Percentiles rank a stretch among this genome's conserved stretches.
Conservation (phyloP, 1,140 invertebrate species). For the Drosophila auraria region DNA sequence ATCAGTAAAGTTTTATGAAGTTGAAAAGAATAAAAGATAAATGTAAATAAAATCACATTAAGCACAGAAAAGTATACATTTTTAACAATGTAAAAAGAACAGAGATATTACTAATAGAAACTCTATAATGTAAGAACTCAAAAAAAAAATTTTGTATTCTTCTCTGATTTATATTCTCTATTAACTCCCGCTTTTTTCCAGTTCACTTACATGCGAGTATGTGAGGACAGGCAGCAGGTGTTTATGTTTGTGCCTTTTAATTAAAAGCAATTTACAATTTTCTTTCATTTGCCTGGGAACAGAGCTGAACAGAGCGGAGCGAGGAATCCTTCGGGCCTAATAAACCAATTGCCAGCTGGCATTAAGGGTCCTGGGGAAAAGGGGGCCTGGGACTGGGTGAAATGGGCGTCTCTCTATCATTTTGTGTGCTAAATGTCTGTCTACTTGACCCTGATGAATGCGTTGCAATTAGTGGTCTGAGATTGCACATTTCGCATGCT, state of each 20-base stretch:
- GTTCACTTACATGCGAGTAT: conserved; percentile 2
- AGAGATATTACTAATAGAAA: too few relatives aligned
- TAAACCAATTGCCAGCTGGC: conserved; percentile 54
- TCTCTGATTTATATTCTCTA: fast-evolving
- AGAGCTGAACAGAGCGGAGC: conserved; percentile 24
- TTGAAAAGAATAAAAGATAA: too few relatives aligned
- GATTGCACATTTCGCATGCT: conserved; percentile 77
- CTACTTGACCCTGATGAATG: conserved; percentile 70
- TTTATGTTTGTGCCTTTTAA: conserved; percentile 84
- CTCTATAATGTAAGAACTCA: too few relatives aligned
- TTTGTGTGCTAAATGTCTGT: conserved; percentile 56
- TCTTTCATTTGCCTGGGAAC: conserved; percentile 64
- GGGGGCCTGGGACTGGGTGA: background rate
- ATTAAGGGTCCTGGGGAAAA: conserved; percentile 3
- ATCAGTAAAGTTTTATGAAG: too few relatives aligned
- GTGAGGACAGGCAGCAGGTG: conserved; percentile 70
- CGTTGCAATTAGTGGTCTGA: conserved; percentile 77
- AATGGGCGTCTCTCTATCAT: conserved; percentile 36
- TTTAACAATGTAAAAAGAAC: too few relatives aligned
- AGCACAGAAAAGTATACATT: too few relatives aligned
- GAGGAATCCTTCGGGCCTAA: conserved; percentile 49
- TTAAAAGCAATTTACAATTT: conserved; percentile 83
- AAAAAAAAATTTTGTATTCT: too few relatives aligned
- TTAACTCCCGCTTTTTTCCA: background rate
- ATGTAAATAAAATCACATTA: too few relatives aligned